Conservation (phyloP, 1,140 invertebrate species). For the Agrilus planipennis region DNA sequence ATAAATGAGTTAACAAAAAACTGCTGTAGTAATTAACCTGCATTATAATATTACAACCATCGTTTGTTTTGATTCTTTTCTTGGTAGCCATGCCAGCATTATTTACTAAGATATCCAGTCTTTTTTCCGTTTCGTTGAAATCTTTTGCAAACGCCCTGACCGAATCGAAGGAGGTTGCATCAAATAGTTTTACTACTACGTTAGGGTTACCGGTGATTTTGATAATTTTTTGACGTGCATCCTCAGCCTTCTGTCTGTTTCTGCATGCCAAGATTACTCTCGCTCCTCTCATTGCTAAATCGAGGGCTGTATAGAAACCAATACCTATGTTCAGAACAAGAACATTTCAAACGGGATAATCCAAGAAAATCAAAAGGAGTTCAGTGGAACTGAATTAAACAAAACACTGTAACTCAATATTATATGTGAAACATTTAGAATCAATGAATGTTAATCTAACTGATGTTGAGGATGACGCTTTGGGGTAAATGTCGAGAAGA, state of each 20-base stretch:
- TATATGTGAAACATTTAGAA: too few species aligned
- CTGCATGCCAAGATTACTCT: constrained; percentile 58
- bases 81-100: constrained; percentile 37
- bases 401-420: too few species aligned
- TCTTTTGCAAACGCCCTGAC: constrained; percentile 59
- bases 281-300: constrained; percentile 51
- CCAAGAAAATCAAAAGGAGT: too few species aligned
- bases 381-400: too few species aligned
- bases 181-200: constrained; percentile 49
- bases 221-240: constrained; percentile 45
- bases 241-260: constrained; percentile 52
- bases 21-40: constrained; percentile 43
- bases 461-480: too few species aligned
- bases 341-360: too few species aligned
- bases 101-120: constrained; percentile 53
- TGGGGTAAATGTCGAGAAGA: too few species aligned
- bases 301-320: constrained; percentile 56
- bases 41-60: constrained; percentile 39
- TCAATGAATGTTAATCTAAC: too few species aligned
- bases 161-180: constrained; percentile 58
- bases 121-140: constrained; percentile 50
- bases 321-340: too few species aligned
- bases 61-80: constrained; percentile 29
- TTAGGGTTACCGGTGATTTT: constrained; percentile 39
- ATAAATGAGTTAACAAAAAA: constrained; percentile 41